phyloP scores from a whole-genome alignment of 1,140 invertebrate genomes.

The Calephelis virginiensis region DNA sequence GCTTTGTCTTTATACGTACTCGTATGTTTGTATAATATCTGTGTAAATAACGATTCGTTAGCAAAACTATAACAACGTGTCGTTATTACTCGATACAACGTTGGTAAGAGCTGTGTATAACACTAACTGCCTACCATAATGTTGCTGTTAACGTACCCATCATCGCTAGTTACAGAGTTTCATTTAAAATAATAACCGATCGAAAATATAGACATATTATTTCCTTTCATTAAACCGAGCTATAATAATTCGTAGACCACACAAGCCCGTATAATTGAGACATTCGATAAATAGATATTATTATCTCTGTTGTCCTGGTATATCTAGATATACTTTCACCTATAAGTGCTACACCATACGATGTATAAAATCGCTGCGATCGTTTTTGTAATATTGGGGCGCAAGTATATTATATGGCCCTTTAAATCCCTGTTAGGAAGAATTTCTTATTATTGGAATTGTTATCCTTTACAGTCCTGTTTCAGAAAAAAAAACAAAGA shows the following conservation, averaged over 20 bases:
- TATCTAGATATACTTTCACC: slow-evolving; percentile 36
- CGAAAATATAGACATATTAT: slow-evolving; percentile 53
- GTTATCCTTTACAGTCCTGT: too few relatives aligned
- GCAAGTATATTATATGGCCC: too few relatives aligned
- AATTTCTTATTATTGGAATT: too few relatives aligned
- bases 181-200: slow-evolving; percentile 63
- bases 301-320: slow-evolving; percentile 39
- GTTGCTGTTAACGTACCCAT: slow-evolving; percentile 57
- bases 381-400: too few relatives aligned
- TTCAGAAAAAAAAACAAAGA: too few relatives aligned
- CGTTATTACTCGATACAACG: slow-evolving; percentile 2
- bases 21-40: not conserved
- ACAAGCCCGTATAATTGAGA: slow-evolving; percentile 65
- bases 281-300: slow-evolving; percentile 63
- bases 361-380: not conserved
- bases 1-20: too few relatives aligned
- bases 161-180: slow-evolving; percentile 58
- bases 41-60: slow-evolving; percentile 25
- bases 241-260: slow-evolving; percentile 67
- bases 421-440: too few relatives aligned
- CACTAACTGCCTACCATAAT: slow-evolving; percentile 44
- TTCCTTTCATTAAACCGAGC: slow-evolving; percentile 56
- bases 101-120: slow-evolving; percentile 11
- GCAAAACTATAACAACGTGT: slow-evolving; percentile 12
- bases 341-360: slow-evolving; percentile 3